Evolutionary conservation across 23 tunicate species (phyloP).

Genomic region (Ascidia mentula): DNA sequence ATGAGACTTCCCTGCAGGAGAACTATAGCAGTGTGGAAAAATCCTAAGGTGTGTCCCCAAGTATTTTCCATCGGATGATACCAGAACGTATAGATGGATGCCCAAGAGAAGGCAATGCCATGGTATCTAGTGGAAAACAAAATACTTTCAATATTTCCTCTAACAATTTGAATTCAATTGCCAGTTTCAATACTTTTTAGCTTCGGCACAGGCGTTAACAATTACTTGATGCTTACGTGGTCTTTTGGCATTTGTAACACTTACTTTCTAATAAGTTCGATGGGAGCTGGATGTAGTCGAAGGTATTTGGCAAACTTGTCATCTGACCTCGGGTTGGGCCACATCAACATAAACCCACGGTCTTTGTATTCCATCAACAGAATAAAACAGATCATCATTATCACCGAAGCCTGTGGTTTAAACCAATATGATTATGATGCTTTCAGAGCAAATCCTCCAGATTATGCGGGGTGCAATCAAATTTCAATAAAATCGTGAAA

Average conservation of each 20-base stretch:
- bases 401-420: slow-evolving; percentile 79
- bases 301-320: slow-evolving; percentile 72
- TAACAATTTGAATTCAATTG: neutral
- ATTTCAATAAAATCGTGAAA: no score
- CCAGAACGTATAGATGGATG: slow-evolving; percentile 97
- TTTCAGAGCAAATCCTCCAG: no score
- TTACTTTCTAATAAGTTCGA: slow-evolving; percentile 79
- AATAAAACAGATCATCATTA: slow-evolving; percentile 83
- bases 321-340: slow-evolving; percentile 90
- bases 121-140: slow-evolving; percentile 57
- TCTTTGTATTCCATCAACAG: slow-evolving; percentile 91
- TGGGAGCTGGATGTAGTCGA: slow-evolving; percentile 64
- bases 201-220: neutral
- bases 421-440: no score
- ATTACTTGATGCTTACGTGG: neutral
- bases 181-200: neutral
- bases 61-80: slow-evolving; percentile 99
- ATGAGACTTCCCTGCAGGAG: slow-evolving; percentile 93
- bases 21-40: slow-evolving; percentile 95
- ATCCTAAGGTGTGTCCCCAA: slow-evolving; percentile 88
- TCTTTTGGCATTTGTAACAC: neutral
- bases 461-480: no score
- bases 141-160: no score
- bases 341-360: slow-evolving; percentile 81
- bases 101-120: slow-evolving; percentile 95